Evolutionary conservation across 2,888 invertebrate genomes (phyloP).

Genomic region (Lingula anatina): DNA sequence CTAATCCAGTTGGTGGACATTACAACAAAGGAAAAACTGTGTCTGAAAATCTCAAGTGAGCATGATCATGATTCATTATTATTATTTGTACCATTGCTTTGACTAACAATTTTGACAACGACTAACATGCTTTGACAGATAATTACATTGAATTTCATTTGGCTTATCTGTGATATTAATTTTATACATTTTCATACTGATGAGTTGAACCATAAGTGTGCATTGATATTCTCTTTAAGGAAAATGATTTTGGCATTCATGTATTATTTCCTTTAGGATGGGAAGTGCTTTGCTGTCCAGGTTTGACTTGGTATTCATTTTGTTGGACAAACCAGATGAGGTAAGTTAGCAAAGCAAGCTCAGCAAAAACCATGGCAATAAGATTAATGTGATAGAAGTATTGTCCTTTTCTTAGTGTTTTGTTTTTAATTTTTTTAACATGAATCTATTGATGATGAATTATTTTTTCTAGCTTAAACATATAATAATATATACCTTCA

Average conservation of each 20-base stretch:
- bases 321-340: slow-evolving; percentile 81
- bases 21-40: slow-evolving; percentile 84
- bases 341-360: slow-evolving; percentile 49
- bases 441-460: too few relatives aligned
- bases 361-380: neutral
- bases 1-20: slow-evolving; percentile 84
- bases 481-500: too few relatives aligned
- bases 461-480: too few relatives aligned
- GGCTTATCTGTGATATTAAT: too few relatives aligned
- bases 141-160: too few relatives aligned
- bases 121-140: too few relatives aligned
- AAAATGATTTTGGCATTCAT: too few relatives aligned
- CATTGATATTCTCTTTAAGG: too few relatives aligned
- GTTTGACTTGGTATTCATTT: slow-evolving; percentile 87
- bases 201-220: too few relatives aligned
- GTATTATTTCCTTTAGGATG: slow-evolving; percentile 59
- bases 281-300: slow-evolving; percentile 78
- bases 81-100: neutral
- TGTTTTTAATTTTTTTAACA: neutral
- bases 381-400: neutral
- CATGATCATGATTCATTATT: slow-evolving; percentile 1
- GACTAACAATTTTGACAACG: too few relatives aligned
- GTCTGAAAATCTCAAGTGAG: slow-evolving; percentile 74
- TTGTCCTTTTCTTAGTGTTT: neutral
- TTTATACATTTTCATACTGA: too few relatives aligned